A percentile compares a stretch with the other conserved stretches of the same genome.
Evolutionary conservation across 1,140 invertebrate genomes (phyloP).

Genomic region (Bombus cullumanus): DNA sequence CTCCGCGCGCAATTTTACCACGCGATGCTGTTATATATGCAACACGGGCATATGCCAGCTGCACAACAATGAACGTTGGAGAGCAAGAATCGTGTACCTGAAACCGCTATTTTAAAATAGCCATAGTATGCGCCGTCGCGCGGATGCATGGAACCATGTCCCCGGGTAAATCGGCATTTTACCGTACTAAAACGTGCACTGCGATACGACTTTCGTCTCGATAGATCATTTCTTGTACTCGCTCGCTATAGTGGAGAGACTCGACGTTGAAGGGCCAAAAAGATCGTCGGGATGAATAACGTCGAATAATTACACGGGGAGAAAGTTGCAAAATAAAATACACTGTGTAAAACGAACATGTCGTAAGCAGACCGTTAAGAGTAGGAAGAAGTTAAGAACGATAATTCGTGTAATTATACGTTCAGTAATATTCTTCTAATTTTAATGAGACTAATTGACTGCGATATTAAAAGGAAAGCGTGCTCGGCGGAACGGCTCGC

Average conservation of each 20-base stretch:
- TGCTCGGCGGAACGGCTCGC: too few species aligned
- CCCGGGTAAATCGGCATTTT: constrained; percentile 27
- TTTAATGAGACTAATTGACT: background rate
- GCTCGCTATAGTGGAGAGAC: too few species aligned
- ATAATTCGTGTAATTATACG: background rate
- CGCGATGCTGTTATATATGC: constrained; percentile 47
- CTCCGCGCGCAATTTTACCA: constrained; percentile 47
- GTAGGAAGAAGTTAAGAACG: background rate
- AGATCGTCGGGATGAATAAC: background rate
- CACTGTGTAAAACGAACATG: rapidly evolving
- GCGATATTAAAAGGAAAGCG: background rate
- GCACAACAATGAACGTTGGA: constrained; percentile 35
- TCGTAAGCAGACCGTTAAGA: too few species aligned
- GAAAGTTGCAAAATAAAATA: background rate
- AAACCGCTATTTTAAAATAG: constrained; percentile 36
- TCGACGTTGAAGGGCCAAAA: background rate
- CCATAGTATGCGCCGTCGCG: constrained; percentile 26
- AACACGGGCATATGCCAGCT: background rate
- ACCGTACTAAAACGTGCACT: background rate
- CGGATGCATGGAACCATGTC: constrained; percentile 12
- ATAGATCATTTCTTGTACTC: constrained; percentile 12
- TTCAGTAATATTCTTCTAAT: background rate
- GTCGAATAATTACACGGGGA: background rate
- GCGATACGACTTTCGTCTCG: background rate
- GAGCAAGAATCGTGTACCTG: constrained; percentile 35